A percentile compares a stretch with the other conserved stretches of the same genome.
Evolutionary conservation across 35 echinoderm and acorn worm genomes (phyloP).

Genomic region (Apostichopus californicus): DNA sequence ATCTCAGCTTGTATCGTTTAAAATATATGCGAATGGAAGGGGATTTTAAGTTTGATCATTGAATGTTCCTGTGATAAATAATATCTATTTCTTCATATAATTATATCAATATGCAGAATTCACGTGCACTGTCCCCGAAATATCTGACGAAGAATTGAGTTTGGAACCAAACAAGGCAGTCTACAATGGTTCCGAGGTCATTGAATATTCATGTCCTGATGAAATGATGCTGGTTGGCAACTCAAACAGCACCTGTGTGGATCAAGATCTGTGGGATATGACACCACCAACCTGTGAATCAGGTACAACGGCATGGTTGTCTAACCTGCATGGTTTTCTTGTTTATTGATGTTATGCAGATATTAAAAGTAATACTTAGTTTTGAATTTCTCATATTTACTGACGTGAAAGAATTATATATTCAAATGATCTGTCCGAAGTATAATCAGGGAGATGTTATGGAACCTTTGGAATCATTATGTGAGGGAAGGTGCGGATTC

Average conservation of each 20-base stretch:
- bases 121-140: background rate
- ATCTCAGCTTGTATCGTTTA: too few relatives aligned
- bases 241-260: background rate
- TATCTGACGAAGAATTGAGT: background rate
- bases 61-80: background rate
- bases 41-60: too few relatives aligned
- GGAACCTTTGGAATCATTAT: too few relatives aligned
- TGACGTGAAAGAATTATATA: too few relatives aligned
- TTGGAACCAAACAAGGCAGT: background rate
- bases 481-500: too few relatives aligned
- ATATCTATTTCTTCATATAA: background rate
- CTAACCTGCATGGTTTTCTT: too few relatives aligned
- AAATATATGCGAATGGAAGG: too few relatives aligned
- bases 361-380: too few relatives aligned
- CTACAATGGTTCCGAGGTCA: background rate
- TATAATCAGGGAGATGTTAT: too few relatives aligned
- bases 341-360: too few relatives aligned
- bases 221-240: background rate
- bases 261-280: background rate
- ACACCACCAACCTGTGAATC: background rate
- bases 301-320: background rate
- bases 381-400: too few relatives aligned
- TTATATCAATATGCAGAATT: background rate
- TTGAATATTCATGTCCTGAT: slow-evolving; percentile 1
- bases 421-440: too few relatives aligned